These are phyloP conservation scores for Umimayanthus kanabou DNA, from an alignment of 92 coral and sea anemone species.

Conservation along the genomic window DNA sequence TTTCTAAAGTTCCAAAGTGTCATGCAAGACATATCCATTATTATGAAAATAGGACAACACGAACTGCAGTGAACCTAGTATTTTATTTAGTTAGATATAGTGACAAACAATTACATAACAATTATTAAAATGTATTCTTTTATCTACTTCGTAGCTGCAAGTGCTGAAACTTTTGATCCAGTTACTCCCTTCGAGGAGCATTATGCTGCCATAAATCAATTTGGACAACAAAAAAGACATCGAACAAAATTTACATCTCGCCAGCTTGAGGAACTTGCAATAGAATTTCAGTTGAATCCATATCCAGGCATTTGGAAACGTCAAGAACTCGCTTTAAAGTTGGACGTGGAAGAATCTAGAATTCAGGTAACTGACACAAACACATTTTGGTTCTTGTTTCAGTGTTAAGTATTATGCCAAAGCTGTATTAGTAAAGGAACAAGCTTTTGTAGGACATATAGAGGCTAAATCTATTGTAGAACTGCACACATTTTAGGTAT, in stretches of 20 bases:
- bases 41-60: no score
- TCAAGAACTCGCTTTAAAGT: conserved; percentile 13
- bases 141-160: neutral
- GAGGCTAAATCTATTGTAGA: no score
- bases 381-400: no score
- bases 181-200: conserved; percentile 27
- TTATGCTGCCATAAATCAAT: conserved; percentile 21
- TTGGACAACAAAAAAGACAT: neutral
- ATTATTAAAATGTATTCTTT: neutral
- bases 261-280: conserved; percentile 33
- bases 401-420: no score
- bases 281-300: conserved; percentile 16
- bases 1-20: neutral
- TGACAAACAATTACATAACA: neutral
- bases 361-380: conserved; percentile 13
- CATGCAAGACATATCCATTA: neutral
- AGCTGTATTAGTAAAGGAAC: no score
- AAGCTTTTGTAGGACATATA: no score
- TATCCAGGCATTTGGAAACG: conserved; percentile 28
- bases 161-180: neutral
- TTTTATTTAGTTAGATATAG: neutral
- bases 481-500: no score
- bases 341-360: conserved; percentile 19
- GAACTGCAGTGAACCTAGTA: neutral
- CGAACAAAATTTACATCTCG: conserved; percentile 1